Conservation (phyloP, 2,113 vertebrate species). For the Micromys minutus region DNA sequence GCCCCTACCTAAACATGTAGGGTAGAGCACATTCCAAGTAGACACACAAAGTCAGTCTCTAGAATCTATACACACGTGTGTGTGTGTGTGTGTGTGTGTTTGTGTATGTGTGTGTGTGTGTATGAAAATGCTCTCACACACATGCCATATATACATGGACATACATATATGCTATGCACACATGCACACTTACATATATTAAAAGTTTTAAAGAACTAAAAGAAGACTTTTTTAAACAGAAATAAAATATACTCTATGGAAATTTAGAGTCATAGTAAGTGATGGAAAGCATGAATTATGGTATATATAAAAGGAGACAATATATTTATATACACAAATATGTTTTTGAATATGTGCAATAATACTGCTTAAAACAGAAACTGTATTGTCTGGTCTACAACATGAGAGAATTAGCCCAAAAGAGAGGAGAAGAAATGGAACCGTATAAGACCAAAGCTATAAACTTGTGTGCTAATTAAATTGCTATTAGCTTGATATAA, state of each 20-base stretch:
- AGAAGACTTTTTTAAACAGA: background rate
- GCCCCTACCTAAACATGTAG: background rate
- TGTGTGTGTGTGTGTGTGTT: too few relatives aligned
- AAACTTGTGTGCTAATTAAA: background rate
- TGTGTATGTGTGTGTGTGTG: too few relatives aligned
- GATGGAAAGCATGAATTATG: background rate
- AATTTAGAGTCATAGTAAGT: background rate
- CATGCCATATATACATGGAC: background rate
- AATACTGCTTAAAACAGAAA: background rate
- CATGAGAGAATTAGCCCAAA: background rate
- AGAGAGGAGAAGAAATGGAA: background rate
- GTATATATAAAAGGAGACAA: background rate
- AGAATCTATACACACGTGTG: background rate
- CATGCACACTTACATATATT: background rate
- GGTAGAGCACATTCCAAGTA: background rate
- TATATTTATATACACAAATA: background rate
- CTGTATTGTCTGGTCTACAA: background rate
- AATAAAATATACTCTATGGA: background rate
- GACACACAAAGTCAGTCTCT: background rate
- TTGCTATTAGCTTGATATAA: background rate
- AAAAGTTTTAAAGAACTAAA: background rate
- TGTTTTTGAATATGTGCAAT: background rate
- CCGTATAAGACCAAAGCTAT: background rate
- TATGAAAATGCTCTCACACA: background rate
- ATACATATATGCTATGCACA: background rate